Conservation (phyloP, 2,888 invertebrate genomes). For the Augochlorella aurata region DNA sequence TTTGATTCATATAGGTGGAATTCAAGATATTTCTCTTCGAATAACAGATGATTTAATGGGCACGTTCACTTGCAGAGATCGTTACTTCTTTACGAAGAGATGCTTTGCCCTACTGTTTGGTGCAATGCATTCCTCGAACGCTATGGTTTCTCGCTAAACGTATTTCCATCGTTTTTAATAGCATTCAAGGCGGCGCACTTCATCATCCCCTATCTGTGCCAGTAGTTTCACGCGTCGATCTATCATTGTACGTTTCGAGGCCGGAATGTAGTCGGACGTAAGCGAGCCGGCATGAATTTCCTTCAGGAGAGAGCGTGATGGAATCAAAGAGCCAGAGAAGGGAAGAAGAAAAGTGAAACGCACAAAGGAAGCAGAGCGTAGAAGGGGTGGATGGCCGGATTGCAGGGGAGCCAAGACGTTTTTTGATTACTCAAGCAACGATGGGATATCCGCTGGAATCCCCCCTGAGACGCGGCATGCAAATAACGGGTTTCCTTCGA, state of each 20-base stretch:
- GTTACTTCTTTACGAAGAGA: no score
- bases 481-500: conserved; percentile 62
- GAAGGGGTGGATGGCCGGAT: conserved; percentile 25
- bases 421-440: conserved; percentile 65
- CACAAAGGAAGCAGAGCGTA: conserved; percentile 17
- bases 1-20: no score
- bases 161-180: not conserved
- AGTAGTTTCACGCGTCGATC: conserved; percentile 30
- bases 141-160: no score
- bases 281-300: conserved; percentile 21
- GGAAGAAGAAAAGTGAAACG: not conserved
- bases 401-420: conserved; percentile 55
- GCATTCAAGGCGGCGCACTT: not conserved
- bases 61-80: no score
- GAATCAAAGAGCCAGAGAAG: not conserved
- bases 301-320: not conserved
- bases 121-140: no score
- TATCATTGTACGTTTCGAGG: conserved; percentile 21
- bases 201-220: not conserved
- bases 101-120: no score
- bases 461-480: conserved; percentile 60
- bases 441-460: conserved; percentile 56
- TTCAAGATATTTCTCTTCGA: no score
- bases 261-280: not conserved
- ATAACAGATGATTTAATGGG: no score